A percentile compares a stretch with the other conserved stretches of the same genome.
Evolutionary conservation across 2,888 invertebrate species (phyloP).

Genomic region (Synergus laeviventris): DNA sequence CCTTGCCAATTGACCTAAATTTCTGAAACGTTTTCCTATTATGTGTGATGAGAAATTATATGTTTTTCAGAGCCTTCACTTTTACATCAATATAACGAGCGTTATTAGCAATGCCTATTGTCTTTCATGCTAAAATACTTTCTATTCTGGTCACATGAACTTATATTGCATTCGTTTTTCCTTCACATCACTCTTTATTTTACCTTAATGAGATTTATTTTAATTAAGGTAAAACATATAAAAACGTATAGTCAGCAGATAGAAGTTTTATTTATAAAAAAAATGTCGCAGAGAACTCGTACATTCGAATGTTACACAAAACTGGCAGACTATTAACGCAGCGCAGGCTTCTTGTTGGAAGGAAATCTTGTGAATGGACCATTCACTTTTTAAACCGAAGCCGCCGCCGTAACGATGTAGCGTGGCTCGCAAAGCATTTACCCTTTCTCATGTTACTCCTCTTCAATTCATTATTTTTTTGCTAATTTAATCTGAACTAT

Average conservation of each 20-base stretch:
- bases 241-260: background rate
- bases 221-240: background rate
- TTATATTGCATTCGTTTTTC: constrained; percentile 15
- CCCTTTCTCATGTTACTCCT: constrained; percentile 48
- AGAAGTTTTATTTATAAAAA: background rate
- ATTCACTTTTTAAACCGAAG: constrained; percentile 71
- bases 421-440: constrained; percentile 52
- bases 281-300: background rate
- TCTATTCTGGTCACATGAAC: background rate
- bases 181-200: background rate
- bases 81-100: background rate
- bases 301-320: constrained; percentile 8
- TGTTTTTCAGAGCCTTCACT: background rate
- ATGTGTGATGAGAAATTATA: constrained; percentile 13
- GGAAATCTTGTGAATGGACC: constrained; percentile 75
- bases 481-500: background rate
- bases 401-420: constrained; percentile 56
- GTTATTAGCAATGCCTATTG: constrained; percentile 11
- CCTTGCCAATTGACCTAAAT: background rate
- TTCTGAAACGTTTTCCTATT: background rate
- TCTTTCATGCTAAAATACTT: constrained; percentile 29
- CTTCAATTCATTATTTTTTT: constrained; percentile 2
- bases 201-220: background rate
- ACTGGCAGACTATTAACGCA: constrained; percentile 55
- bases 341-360: constrained; percentile 60